Evolutionary conservation across 2,113 vertebrate species (phyloP), one percentile per base, ranked within the genome.

Genomic region (Axis porcinus): DNA sequence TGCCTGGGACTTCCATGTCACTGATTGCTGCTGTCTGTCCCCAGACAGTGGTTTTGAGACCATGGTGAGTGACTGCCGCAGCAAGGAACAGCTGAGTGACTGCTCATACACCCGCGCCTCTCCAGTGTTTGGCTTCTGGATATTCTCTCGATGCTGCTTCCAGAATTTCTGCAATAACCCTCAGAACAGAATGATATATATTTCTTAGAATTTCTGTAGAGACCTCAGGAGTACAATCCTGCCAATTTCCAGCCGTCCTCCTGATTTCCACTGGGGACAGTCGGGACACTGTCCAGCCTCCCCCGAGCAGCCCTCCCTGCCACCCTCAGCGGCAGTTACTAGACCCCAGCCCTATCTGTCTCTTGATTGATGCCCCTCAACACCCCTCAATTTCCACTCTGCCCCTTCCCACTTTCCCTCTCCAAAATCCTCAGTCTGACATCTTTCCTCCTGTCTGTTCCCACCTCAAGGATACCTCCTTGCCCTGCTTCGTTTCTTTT

Each of bases 141-240:
- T 96, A 3, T 87, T 82, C 64, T 97, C 95, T 25, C 86, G 17
- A 21, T 97, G 97, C 81, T 98, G 97, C 76, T 97, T 97, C 81
- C 1, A 5, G 85, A 25, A 97, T 55, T 87, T 97, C 90, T 98
- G 97, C 91, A 98, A 97, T 13, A 81, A 91, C 12, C 96, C 96
- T n/a, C 52, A 93, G 36, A 97, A 93, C 33, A 92, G 89, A 89
- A 15, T 2, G 6, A 2, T 6, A 3, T 64, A 58, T 4, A 25
- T 19, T 30, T 16, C 76, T 15, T 92, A 92, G 86, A 50, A 76
- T 6, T 7, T 45, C 82, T 50, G 16, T 52, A 23, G 58, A 85
- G 33, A 36, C 19, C 43, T 30, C 21, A 3, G 21, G 27, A 33
- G 17, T 28, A 40, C 87, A n/a, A 78, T 13, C 5, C 54, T 5